Evolutionary conservation across 1,140 invertebrate genomes (phyloP), one percentile per base, ranked within the genome.

Genomic region (Philopotamus ludificatus): DNA sequence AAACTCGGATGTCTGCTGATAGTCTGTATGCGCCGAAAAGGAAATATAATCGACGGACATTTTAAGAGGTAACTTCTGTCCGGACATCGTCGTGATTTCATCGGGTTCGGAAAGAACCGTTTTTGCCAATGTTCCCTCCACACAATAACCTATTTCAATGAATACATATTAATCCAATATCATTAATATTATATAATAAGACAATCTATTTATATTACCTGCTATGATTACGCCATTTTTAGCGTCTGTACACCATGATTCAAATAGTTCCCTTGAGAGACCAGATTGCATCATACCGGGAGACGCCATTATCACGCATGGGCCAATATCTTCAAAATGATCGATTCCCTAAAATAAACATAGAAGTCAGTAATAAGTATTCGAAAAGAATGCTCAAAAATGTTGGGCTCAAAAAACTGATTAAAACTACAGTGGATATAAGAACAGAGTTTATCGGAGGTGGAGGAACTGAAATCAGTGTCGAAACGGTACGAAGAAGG

Each of bases 281-380:
- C 98, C 98, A 73, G 92, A 97, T 81, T 99, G 98, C 94, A 99
- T 97, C 97, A 99, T 99, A 77, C 98, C 98, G 1, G 98, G 98
- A 0, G 94, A 97, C 0, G 98, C 98, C 92, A 99, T 94, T 0
- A 99, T 93, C 1, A 99, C 97, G 74, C 97, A 99, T 0, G 98
- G 98, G 0, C 97, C 98, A 70, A 98, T 94, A 76, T 99, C 97
- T 74, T 99, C 97, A 79, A 99, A 99, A 77, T 99, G 96, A 78
- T 99, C 97, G 73, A 99, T 99, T 21, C 95, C 95, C 87, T 93
- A 45, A 49, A 62, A 67, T 44, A 63, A 65, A 51, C 18, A 65
- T 22, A n/a, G n/a, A n/a, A n/a, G n/a, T n/a, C n/a, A n/a, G n/a
- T n/a, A n/a, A n/a, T n/a, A n/a, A n/a, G n/a, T n/a, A n/a, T n/a